Conservation (phyloP, 2,888 invertebrate species). For the Ennomos fuscantarius region DNA sequence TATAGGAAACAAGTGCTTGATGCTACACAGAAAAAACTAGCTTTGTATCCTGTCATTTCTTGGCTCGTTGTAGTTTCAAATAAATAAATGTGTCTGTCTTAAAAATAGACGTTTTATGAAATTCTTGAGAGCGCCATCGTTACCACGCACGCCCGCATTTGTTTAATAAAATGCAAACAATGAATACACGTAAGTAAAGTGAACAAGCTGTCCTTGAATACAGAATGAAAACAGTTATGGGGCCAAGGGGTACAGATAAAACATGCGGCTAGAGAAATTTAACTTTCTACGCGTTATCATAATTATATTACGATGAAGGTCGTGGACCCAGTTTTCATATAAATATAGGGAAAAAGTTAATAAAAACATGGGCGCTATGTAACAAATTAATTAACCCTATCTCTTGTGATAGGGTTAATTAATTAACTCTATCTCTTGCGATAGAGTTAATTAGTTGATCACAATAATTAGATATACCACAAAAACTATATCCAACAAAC, state of each 20-base stretch:
- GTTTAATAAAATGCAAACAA: conserved; percentile 33
- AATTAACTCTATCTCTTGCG: conserved; percentile 2
- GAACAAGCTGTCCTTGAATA: conserved; percentile 28
- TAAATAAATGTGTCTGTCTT: conserved; percentile 4
- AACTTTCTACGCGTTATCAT: conserved; percentile 69
- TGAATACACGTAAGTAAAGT: conserved; percentile 22
- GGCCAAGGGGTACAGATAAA: conserved; percentile 44
- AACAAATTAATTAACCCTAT: conserved; percentile 6
- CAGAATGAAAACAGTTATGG: conserved; percentile 12
- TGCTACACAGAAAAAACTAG: conserved; percentile 1
- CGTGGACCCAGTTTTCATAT: conserved; percentile 38
- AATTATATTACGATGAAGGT: conserved; percentile 23
- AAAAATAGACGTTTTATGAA: conserved; percentile 1
- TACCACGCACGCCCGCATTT: conserved; percentile 29
- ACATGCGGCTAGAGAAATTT: conserved; percentile 63
- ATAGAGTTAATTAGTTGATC: too few species aligned
- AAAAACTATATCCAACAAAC: not conserved
- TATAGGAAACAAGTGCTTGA: conserved; percentile 1
- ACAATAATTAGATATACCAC: conserved; percentile 3
- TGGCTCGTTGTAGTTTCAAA: conserved; percentile 1
- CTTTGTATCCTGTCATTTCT: conserved; percentile 6
- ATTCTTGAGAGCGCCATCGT: not conserved
- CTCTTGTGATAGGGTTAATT: too few species aligned
- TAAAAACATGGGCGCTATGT: conserved; percentile 7
- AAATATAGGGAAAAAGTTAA: conserved; percentile 14